Base-by-base conservation (phyloP, 2,888 invertebrate genomes). In the Andrena chrysosceles region DNA sequence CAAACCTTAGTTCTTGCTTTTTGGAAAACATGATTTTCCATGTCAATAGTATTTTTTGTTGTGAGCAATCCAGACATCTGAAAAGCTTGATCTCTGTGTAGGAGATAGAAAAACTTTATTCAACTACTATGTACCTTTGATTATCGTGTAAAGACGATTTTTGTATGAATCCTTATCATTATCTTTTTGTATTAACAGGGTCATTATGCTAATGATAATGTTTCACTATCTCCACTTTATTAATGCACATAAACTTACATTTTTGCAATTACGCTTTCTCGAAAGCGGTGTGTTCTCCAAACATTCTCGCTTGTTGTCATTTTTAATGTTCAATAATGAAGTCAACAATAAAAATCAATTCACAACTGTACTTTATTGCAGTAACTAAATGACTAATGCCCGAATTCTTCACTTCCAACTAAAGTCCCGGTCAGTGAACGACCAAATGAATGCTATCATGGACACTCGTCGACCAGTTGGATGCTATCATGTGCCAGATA, bases 1-100 rank as follows among this genome's bases (percentile, higher is more conserved):
- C 71, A 73, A 56, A 96, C 96, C 90, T 97, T 96, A 8, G 96
- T 96, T 93, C 97, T 98, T 0, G 98, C 98, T 93, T 98, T 98
- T 93, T 97, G 96, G 91, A 97, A 99, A 0, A 99, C 98, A 94
- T 98, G 98, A 92, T 96, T 98, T 94, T 99, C 99, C 98, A 99
- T 98, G 92, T 98, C 98, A 79, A 96, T 96, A 89, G 98, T 98
- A 93, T 97, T 98, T 88, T 98, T 96, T 0, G 96, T 95, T 23
- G 97, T 97, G 82, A 97, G 97, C 95, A 97, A 97, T 2, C 97
- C 97, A 33, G 97, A 97, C 70, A 96, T 96, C 85, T 97, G 96
- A 84, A 98, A 96, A 6, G 98, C 97, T 94, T 99, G 98, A 91
- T 99, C 98, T 90, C 98, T 99, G 93, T 72, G 94, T 81, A 81